A percentile compares a stretch with the other conserved stretches of the same genome.
Conservation (phyloP, 2,113 vertebrate species). For the Dolichallabes microphthalmus region DNA sequence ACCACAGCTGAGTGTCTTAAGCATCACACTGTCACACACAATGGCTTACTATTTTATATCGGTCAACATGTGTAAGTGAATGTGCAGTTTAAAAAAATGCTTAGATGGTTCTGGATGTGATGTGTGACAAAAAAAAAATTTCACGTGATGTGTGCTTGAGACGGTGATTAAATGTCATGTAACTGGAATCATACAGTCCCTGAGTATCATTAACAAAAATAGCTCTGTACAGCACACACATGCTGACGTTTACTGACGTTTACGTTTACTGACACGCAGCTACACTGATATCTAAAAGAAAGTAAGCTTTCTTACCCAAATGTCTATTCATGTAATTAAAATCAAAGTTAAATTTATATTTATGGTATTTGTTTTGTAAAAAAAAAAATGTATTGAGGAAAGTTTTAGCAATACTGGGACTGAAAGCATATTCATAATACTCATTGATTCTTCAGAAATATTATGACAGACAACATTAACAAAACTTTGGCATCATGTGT, state of each 20-base stretch:
- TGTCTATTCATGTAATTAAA: neutral
- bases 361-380: neutral
- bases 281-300: neutral
- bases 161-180: neutral
- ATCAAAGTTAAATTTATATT: neutral
- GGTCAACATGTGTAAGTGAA: neutral
- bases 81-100: too few species aligned
- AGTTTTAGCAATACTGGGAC: neutral
- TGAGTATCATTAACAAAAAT: neutral
- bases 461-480: constrained; percentile 8
- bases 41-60: neutral
- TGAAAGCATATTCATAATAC: neutral
- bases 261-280: neutral
- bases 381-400: neutral
- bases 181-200: neutral
- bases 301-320: neutral
- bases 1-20: constrained; percentile 24
- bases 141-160: neutral
- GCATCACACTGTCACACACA: neutral
- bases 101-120: neutral
- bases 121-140: neutral
- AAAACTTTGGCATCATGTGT: neutral
- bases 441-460: neutral
- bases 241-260: neutral
- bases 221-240: constrained; percentile 1